These are phyloP conservation scores for Calephelis nemesis DNA, from an alignment of 1,140 invertebrate genomes.

Conservation along the genomic window DNA sequence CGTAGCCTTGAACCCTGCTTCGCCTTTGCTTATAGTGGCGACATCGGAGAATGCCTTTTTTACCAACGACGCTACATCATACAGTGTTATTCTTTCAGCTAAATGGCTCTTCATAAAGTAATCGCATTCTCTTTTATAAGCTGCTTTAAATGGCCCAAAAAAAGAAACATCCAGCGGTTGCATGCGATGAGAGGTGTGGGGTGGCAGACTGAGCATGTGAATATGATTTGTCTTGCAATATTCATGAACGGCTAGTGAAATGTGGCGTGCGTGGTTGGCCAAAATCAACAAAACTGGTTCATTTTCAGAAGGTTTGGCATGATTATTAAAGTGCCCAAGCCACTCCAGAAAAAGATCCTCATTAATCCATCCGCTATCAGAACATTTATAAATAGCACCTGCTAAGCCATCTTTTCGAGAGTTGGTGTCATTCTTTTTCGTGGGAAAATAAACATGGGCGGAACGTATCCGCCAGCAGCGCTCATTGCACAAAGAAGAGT, in stretches of 20 bases:
- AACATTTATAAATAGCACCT: slow-evolving; percentile 26
- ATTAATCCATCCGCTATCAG: slow-evolving; percentile 30
- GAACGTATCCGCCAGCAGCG: slow-evolving; percentile 20
- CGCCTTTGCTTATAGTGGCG: slow-evolving; percentile 41
- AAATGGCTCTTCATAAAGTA: slow-evolving; percentile 36
- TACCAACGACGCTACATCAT: slow-evolving; percentile 42
- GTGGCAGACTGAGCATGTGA: slow-evolving; percentile 33
- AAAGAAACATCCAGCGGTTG: slow-evolving; percentile 32
- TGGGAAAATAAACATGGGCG: slow-evolving; percentile 30
- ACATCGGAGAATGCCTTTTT: slow-evolving; percentile 31
- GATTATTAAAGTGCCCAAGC: slow-evolving; percentile 18
- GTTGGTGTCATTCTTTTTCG: slow-evolving; percentile 27
- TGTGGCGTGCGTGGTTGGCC: slow-evolving; percentile 30
- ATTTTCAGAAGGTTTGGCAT: slow-evolving; percentile 25
- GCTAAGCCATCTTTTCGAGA: slow-evolving; percentile 28
- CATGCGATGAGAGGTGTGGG: slow-evolving; percentile 32
- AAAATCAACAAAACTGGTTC: slow-evolving; percentile 28
- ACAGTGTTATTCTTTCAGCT: slow-evolving; percentile 42
- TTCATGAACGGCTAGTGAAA: slow-evolving; percentile 53
- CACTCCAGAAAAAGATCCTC: slow-evolving; percentile 27
- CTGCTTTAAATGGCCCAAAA: slow-evolving; percentile 33
- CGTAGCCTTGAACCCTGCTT: slow-evolving; percentile 35
- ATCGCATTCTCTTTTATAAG: slow-evolving; percentile 38
- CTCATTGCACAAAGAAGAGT: slow-evolving; percentile 26
- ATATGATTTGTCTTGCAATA: slow-evolving; percentile 54